Percentiles rank a stretch among this genome's conserved stretches.
Conservation (phyloP, 2,113 vertebrate genomes). For the Cyprinodon tularosa region DNA sequence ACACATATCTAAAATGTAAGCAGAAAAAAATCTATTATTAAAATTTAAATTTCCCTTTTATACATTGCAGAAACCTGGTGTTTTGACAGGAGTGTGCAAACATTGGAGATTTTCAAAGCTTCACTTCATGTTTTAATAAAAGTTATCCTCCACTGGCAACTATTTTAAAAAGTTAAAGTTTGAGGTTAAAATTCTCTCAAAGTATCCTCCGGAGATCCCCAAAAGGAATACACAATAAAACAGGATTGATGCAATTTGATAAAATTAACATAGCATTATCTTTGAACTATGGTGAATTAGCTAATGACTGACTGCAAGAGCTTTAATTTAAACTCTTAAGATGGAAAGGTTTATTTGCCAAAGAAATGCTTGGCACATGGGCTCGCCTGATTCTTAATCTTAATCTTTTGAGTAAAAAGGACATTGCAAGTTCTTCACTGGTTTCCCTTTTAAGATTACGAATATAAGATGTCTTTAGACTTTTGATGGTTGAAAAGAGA, state of each 20-base stretch:
- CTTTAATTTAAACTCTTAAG: slow-evolving; percentile 33
- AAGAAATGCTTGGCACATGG: slow-evolving; percentile 8
- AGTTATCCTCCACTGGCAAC: background rate
- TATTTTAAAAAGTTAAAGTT: background rate
- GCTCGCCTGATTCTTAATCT: slow-evolving; percentile 4
- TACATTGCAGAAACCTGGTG: too few species aligned
- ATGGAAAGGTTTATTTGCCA: slow-evolving; percentile 18
- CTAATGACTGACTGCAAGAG: slow-evolving; percentile 36
- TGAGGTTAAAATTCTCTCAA: background rate
- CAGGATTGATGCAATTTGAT: slow-evolving; percentile 43
- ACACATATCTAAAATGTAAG: too few species aligned
- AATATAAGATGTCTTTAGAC: background rate
- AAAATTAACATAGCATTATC: slow-evolving; percentile 50
- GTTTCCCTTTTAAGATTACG: background rate
- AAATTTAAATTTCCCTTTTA: too few species aligned
- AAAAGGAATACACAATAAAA: slow-evolving; percentile 32
- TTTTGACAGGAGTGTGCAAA: too few species aligned
- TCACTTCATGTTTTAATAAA: background rate
- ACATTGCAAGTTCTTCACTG: background rate
- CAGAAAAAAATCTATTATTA: too few species aligned
- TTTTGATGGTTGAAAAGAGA: background rate
- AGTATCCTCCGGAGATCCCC: slow-evolving; percentile 26
- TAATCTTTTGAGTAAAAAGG: too few species aligned
- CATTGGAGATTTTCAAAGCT: background rate
- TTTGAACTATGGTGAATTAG: slow-evolving; percentile 40